Evolutionary conservation across 2,113 vertebrate genomes (phyloP), one percentile per base, ranked within the genome.

Genomic region (Scatophagus argus): DNA sequence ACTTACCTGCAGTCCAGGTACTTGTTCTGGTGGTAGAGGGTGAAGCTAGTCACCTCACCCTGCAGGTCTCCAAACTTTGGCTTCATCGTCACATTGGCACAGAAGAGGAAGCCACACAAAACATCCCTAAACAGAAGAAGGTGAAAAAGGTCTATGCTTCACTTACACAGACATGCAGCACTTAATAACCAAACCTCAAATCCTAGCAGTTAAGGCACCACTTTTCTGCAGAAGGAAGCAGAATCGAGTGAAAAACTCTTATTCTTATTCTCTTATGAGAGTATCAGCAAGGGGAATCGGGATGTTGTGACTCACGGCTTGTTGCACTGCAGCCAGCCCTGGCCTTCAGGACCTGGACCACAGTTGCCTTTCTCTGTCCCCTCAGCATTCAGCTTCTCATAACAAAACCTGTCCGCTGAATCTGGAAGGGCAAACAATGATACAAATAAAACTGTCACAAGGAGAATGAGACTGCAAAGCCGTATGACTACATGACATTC

Each of bases 321-420:
- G 93, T 95, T 96, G 94, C 97, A 99, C 92, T 98, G 97, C 84
- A 96, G 90, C 97, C 97, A 98, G 82, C 95, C 94, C 12, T 87
- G 92, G 0, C 96, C 96, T 34, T 95, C 95, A 10, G 92, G 95
- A 71, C 94, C 93, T 1, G 91, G 95, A 16, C 97, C 97, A 64
- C 97, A 99, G 94, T 97, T 99, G 3, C 97, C 97, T 55, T 97
- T 95, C 85, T 98, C 97, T 0, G 97, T 98, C 58, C 97, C 97
- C 91, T 98, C 97, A 62, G 97, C 95, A 0, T 98, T 99, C 73
- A 99, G 93, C 84, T 98, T 98, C 95, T 98, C 97, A 0, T 99
- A 99, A 86, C 97, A 98, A 93, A 98, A 97, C 63, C 97, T 94
- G 88, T 98, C 97, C 0, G 97, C 96, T 0, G 97, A 96, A 81